Evolutionary conservation across 2,888 invertebrate genomes (phyloP).

Genomic region (Heteropelma amictum): DNA sequence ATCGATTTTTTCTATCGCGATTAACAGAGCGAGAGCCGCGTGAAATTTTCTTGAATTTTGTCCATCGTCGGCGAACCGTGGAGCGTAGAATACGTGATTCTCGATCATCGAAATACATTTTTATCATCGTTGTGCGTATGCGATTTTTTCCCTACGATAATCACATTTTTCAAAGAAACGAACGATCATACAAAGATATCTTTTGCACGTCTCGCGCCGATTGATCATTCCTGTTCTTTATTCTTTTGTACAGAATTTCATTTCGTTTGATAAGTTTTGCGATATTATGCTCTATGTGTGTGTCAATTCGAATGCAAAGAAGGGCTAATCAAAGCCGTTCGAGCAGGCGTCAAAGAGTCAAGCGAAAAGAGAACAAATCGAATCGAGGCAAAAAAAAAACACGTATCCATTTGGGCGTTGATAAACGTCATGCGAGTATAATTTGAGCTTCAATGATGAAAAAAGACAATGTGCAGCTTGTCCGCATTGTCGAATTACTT

Average conservation of each 20-base stretch:
- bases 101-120: neutral
- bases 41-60: neutral
- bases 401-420: neutral
- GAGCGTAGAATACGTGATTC: too few relatives aligned
- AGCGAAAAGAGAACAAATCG: neutral
- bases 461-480: too few relatives aligned
- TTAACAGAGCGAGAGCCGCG: neutral
- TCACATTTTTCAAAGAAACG: too few relatives aligned
- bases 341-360: slow-evolving; percentile 2
- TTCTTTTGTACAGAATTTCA: neutral
- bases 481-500: too few relatives aligned
- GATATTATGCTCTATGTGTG: slow-evolving; percentile 1
- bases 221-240: neutral
- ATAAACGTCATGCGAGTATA: neutral
- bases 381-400: neutral
- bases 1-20: neutral
- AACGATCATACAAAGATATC: too few relatives aligned
- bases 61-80: too few relatives aligned
- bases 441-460: neutral
- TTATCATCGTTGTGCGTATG: too few relatives aligned
- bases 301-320: slow-evolving; percentile 36
- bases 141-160: too few relatives aligned
- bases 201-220: too few relatives aligned
- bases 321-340: slow-evolving; percentile 31
- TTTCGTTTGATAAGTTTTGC: slow-evolving; percentile 8